phyloP scores from a whole-genome alignment of 2,888 invertebrate genomes.

The Dolomedes plantarius region DNA sequence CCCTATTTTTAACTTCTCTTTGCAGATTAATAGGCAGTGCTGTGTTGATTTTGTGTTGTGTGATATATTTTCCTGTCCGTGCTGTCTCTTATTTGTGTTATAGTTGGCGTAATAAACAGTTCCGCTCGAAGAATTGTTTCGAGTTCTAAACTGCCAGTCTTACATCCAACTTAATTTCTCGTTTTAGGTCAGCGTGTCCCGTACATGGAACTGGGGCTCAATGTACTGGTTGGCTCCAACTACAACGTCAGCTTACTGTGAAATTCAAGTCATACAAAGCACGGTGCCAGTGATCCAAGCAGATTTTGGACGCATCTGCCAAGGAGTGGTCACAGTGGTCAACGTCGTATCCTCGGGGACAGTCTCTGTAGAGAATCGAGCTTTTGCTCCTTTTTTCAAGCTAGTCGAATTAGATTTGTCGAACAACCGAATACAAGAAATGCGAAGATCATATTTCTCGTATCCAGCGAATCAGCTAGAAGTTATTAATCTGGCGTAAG shows the following conservation, averaged over 20 bases:
- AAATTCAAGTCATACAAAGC: constrained; percentile 56
- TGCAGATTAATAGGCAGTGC: too few species aligned
- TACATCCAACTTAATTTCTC: too few species aligned
- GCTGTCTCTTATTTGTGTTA: too few species aligned
- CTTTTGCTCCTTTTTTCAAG: constrained; percentile 42
- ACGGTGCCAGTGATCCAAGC: constrained; percentile 22
- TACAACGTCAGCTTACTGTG: constrained; percentile 35
- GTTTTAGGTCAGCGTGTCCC: constrained; percentile 37
- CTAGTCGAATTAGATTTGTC: constrained; percentile 53
- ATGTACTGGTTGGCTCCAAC: constrained; percentile 52
- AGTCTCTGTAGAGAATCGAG: constrained; percentile 35
- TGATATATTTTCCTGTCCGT: too few species aligned
- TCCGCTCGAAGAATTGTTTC: too few species aligned
- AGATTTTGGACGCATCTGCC: constrained; percentile 63
- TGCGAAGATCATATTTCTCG: constrained; percentile 50
- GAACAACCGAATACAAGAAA: constrained; percentile 44
- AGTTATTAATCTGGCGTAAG: constrained; percentile 56
- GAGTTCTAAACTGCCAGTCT: too few species aligned
- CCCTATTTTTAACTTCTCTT: too few species aligned
- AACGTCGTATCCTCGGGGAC: constrained; percentile 45
- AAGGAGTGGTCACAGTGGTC: constrained; percentile 61
- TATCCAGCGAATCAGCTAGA: constrained; percentile 50
- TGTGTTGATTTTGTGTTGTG: too few species aligned
- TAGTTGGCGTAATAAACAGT: too few species aligned
- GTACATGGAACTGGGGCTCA: constrained; percentile 57